A percentile compares a stretch with the other conserved stretches of the same genome.
Conservation (phyloP, 2,888 invertebrate species). For the Hybos culiciformis region DNA sequence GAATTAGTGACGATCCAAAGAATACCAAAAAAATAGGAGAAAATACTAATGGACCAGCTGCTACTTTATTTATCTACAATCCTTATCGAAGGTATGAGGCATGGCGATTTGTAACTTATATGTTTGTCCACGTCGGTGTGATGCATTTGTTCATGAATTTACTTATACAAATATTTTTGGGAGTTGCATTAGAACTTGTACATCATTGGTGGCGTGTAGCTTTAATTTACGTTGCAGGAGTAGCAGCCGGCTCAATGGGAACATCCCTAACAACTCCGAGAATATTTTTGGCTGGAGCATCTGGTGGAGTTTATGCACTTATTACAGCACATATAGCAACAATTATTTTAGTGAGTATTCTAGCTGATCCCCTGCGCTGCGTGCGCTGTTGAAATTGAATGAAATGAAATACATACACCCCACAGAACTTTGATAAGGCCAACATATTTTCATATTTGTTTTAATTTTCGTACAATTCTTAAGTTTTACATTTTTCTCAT, state of each 20-base stretch:
- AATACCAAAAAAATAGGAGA: constrained; percentile 29
- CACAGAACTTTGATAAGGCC: too few relatives aligned
- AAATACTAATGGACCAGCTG: constrained; percentile 57
- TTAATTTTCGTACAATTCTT: too few relatives aligned
- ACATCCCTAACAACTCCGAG: constrained; percentile 67
- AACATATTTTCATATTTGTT: too few relatives aligned
- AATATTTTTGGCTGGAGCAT: constrained; percentile 81
- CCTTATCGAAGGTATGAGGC: constrained; percentile 72
- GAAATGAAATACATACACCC: too few relatives aligned
- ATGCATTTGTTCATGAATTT: constrained; percentile 84
- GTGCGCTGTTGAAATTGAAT: too few relatives aligned
- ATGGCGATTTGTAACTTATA: constrained; percentile 90
- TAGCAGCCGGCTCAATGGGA: constrained; percentile 69
- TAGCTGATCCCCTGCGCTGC: too few relatives aligned
- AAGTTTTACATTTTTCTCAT: too few relatives aligned
- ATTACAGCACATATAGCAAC: constrained; percentile 88
- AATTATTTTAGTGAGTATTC: constrained; percentile 51
- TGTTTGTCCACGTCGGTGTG: constrained; percentile 88
- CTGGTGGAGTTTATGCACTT: constrained; percentile 88
- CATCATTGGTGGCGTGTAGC: constrained; percentile 90
- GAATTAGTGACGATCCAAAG: constrained; percentile 29
- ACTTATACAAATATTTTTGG: constrained; percentile 81
- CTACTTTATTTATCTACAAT: constrained; percentile 74
- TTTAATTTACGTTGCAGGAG: constrained; percentile 70
- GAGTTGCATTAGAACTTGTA: constrained; percentile 90